These are phyloP conservation scores for Chionis minor DNA, from an alignment of 2,113 vertebrate species.

Conservation along the genomic window DNA sequence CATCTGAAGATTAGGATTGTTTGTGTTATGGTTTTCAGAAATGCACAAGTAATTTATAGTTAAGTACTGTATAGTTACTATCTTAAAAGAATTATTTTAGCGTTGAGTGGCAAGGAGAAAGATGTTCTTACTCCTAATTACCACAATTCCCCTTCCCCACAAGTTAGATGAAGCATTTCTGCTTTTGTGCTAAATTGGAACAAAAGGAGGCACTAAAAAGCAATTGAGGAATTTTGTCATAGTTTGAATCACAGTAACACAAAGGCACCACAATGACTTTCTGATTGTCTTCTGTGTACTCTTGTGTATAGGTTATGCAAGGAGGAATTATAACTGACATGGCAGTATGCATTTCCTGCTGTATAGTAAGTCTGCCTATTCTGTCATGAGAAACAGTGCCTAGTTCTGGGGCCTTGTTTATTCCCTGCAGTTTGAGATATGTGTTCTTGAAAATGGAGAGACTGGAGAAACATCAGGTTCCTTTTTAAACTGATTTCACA, in stretches of 20 bases:
- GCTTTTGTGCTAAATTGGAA: neutral
- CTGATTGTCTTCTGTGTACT: neutral
- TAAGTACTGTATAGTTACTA: neutral
- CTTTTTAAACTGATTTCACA: constrained; percentile 28
- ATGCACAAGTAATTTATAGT: neutral
- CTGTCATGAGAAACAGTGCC: neutral
- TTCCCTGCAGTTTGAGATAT: neutral
- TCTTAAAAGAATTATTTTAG: constrained; percentile 22
- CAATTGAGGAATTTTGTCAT: neutral
- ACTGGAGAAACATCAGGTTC: neutral
- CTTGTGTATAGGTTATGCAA: neutral
- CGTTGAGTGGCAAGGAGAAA: neutral
- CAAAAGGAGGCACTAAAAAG: neutral
- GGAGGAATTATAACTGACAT: neutral
- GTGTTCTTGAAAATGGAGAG: neutral
- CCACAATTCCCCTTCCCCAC: neutral
- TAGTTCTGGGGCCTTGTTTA: neutral
- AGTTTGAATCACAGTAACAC: neutral
- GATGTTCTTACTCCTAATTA: neutral
- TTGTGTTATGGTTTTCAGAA: constrained; percentile 5
- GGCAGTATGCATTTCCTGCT: neutral
- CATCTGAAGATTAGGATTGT: neutral
- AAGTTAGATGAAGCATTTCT: neutral
- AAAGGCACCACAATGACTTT: constrained; percentile 2
- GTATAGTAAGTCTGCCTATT: neutral